Evolutionary conservation across 2,888 invertebrate species (phyloP).

Genomic region (Diachrysia chrysitis): DNA sequence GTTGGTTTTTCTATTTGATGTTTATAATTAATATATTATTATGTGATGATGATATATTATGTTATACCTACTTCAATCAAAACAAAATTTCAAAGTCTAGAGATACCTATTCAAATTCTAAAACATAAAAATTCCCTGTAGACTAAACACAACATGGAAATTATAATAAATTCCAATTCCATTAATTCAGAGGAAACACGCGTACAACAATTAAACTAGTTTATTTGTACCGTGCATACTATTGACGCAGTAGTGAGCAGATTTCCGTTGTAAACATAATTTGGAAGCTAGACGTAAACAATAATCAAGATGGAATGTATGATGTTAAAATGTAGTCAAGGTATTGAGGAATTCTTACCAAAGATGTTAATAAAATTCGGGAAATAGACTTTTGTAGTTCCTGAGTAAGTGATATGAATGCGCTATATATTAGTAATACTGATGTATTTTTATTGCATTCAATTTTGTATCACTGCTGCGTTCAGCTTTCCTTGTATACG

Average conservation of each 20-base stretch:
- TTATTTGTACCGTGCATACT: slow-evolving; percentile 6
- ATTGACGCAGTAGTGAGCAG: slow-evolving; percentile 34
- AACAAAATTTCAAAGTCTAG: not conserved
- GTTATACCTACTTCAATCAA: too few relatives aligned
- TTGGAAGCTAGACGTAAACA: slow-evolving; percentile 22
- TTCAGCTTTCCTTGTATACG: too few relatives aligned
- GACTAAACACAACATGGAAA: not conserved
- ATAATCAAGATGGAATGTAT: not conserved
- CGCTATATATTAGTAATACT: too few relatives aligned
- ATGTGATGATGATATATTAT: too few relatives aligned
- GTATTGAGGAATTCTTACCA: not conserved
- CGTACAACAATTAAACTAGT: slow-evolving; percentile 5
- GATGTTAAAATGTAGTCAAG: not conserved
- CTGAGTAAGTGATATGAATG: too few relatives aligned
- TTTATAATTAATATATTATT: too few relatives aligned
- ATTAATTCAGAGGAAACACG: not conserved
- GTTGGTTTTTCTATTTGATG: too few relatives aligned
- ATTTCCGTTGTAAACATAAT: slow-evolving; percentile 30
- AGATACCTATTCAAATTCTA: not conserved
- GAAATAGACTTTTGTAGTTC: too few relatives aligned
- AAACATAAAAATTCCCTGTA: not conserved
- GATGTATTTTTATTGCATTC: too few relatives aligned
- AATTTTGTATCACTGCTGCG: too few relatives aligned
- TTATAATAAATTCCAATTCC: not conserved
- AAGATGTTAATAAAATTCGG: not conserved